Base-by-base conservation (phyloP, 2,888 invertebrate genomes). In the Diadegma fenestrale region DNA sequence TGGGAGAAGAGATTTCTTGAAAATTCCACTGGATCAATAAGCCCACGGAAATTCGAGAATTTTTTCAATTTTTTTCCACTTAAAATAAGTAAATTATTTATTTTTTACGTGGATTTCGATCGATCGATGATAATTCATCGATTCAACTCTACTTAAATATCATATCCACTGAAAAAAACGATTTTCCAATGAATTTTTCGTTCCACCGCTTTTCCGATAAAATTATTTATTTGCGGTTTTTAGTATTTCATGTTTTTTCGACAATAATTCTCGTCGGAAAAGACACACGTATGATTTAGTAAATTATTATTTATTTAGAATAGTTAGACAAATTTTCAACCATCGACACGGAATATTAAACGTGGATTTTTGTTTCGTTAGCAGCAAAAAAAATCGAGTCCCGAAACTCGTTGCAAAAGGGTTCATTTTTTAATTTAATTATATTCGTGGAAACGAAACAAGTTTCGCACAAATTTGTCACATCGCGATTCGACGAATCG, bases 301-400 rank as follows among this genome's bases (percentile, higher is more conserved):
- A 61, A 85, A 58, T 82, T 80, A 64, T 80, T 85, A 85, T 85
- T 85, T 85, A 85, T 85, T 85, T 76, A 66, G 37, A 66, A 72
- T 80, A 66, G 61, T 66, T 79, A 76, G 71, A 58, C 51, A 61
- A 69, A 73, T 82, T 76, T 71, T 69, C 14, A 72, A 76, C 45
- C 61, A n/a, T 71, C 79, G 33, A n/a, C 19, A 61, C 19, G 48
- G 33, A 19, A 48, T 43, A 12, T 79, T 48, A 14, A 45, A 33
- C 7, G 17, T 45, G 61, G 7, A 14, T n/a, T 64, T 43, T 54
- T 51, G 2, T 12, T 69, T 14, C 45, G 8, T n/a, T n/a, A 0
- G 0, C 4, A 69, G 2, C 5, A 17, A 26, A 10, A 69, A 26
- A 10, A 33, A 19, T 22, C 45, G 30, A 75, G 6, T 8, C 10